Evolutionary conservation across 2,888 invertebrate genomes (phyloP), one percentile per base, ranked within the genome.

Genomic region (Pantelozetes paolii): DNA sequence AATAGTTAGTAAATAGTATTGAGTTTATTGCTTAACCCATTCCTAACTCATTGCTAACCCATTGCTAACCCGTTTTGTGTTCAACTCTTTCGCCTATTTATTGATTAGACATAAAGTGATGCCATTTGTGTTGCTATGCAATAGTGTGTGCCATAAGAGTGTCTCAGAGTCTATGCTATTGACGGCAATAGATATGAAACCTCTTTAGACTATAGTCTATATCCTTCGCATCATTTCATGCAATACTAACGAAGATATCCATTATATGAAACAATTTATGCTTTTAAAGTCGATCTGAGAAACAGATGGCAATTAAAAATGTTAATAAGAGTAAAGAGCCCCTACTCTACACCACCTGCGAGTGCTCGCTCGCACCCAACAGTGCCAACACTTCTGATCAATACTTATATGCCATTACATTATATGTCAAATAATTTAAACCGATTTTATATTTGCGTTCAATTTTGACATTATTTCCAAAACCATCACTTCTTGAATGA

Each of bases 281-380:
- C 62, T 62, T n/a, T n/a, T 62, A 62, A 62, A 62, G 15, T 62
- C 20, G 62, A 62, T 23, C 20, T 23, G 11, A n/a, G 23, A 23
- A 48, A 62, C 62, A 62, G 62, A 62, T 62, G 62, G 62, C 62
- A 62, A 62, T 62, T 62, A 62, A 62, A 62, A 62, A 62, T 62
- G 30, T 32, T 62, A 62, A 62, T 62, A 62, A 62, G 62, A 62
- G 62, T n/a, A 30, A 62, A 62, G 36, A 62, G n/a, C 20, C 6
- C 6, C 36, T 5, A 11, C 36, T 23, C 9, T n/a, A 62, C 62
- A 62, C 62, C 62, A 62, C 62, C 62, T 62, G 62, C 62, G 30
- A n/a, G n/a, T n/a, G 32, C n/a, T 30, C n/a, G 54, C 54, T 45
- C 45, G 8, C 23, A 20, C 23, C 23, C 23, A 20, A 23, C 26